Evolutionary conservation across 2,888 invertebrate species (phyloP).

Genomic region (Thecophora atra): DNA sequence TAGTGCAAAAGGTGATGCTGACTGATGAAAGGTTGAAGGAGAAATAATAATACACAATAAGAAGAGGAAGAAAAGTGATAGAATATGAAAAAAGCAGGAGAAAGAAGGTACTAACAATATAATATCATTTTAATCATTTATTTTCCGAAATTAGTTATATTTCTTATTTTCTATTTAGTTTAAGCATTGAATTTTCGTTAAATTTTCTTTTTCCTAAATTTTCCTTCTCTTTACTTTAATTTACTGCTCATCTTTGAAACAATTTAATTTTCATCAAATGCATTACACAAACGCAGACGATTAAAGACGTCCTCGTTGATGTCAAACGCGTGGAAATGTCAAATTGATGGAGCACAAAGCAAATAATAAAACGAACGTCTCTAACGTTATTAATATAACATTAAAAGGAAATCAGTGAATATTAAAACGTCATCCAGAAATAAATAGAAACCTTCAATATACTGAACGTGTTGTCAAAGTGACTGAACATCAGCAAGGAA

Average conservation of each 20-base stretch:
- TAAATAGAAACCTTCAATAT: background rate
- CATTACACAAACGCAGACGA: background rate
- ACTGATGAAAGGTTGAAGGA: background rate
- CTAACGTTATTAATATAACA: constrained; percentile 12
- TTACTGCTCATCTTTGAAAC: background rate
- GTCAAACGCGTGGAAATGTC: background rate
- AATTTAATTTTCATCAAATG: constrained; percentile 13
- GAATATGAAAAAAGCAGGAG: background rate
- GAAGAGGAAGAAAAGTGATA: background rate
- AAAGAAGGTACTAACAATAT: too few relatives aligned
- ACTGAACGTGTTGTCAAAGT: background rate
- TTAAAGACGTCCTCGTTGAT: too few relatives aligned
- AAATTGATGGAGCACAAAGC: background rate
- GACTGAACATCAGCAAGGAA: background rate
- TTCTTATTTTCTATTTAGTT: too few relatives aligned
- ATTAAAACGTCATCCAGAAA: background rate
- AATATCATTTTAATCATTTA: too few relatives aligned
- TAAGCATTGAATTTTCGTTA: too few relatives aligned
- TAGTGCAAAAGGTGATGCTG: background rate
- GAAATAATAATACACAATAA: background rate
- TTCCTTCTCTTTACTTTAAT: too few relatives aligned
- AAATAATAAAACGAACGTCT: constrained; percentile 1
- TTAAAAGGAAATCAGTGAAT: constrained; percentile 20
- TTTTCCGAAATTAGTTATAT: too few relatives aligned
- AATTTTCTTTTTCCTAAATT: too few relatives aligned